These are phyloP conservation scores for Entomobrya proxima DNA, from an alignment of 2,888 invertebrate species.

Conservation along the genomic window DNA sequence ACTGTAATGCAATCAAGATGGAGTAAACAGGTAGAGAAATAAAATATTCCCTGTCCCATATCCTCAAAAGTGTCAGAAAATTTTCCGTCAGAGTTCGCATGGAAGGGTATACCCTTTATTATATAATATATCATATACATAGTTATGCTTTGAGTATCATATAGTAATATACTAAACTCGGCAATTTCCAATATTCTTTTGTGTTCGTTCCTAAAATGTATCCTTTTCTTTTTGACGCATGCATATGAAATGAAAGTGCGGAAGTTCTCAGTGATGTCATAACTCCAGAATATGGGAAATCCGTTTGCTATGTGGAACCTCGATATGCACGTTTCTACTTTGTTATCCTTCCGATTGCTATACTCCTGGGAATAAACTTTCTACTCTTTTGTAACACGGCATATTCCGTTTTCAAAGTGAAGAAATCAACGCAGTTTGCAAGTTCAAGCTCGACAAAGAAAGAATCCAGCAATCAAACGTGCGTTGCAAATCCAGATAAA, in stretches of 20 bases:
- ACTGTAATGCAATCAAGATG: neutral
- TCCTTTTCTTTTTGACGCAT: neutral
- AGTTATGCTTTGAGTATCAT: too few species aligned
- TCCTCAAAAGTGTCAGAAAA: too few species aligned
- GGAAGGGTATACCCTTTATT: too few species aligned
- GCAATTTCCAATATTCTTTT: neutral
- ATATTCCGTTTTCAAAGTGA: constrained; percentile 41
- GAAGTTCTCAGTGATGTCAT: constrained; percentile 50
- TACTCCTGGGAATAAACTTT: constrained; percentile 54
- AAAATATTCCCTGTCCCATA: neutral
- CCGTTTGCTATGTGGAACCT: constrained; percentile 57
- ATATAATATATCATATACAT: too few species aligned
- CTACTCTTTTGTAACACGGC: constrained; percentile 56
- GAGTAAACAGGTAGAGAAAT: neutral
- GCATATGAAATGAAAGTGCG: constrained; percentile 9
- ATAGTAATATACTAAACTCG: too few species aligned
- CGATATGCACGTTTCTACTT: constrained; percentile 47
- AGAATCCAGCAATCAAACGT: constrained; percentile 38
- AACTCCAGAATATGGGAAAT: constrained; percentile 58
- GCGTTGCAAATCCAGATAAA: neutral
- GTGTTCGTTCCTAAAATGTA: too few species aligned
- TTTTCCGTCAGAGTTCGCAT: too few species aligned
- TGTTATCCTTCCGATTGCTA: constrained; percentile 53
- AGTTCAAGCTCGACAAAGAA: constrained; percentile 29
- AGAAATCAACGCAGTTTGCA: constrained; percentile 35